Evolutionary conservation across 2,888 invertebrate genomes (phyloP), one percentile per base, ranked within the genome.

Genomic region (Xanthia togata): DNA sequence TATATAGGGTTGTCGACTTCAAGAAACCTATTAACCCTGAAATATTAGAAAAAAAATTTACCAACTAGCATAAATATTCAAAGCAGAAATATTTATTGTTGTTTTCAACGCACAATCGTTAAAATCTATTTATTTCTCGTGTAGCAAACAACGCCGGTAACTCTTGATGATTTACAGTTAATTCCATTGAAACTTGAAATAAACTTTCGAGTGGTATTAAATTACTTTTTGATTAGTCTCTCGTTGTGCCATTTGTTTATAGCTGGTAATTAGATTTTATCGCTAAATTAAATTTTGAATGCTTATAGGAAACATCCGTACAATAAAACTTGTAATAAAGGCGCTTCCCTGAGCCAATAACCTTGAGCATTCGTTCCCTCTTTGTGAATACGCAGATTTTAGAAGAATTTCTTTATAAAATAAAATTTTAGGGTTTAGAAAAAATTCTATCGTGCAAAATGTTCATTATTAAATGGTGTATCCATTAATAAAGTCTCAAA

Each of bases 171-270:
- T 86, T 84, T 80, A 84, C 78, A 78, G 81, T 76, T 80, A 78
- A 84, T 84, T 78, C 70, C 60, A 67, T 74, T 76, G 75, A 87
- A 88, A 86, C 82, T 87, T 83, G 73, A 77, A 85, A 78, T 86
- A 84, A 85, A 89, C 81, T 89, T 90, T 89, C 74, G 84, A 91
- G 88, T 86, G 87, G 87, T 89, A 88, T 91, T 91, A 90, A 91
- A 92, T 92, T 90, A 89, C 92, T 91, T 91, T 92, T 91, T 92
- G 91, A 92, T 93, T 91, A 88, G 87, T 84, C 86, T 87, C 77
- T 82, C 82, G 70, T 79, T 83, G 74, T 84, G 71, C 82, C 80
- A 80, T 86, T 88, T 87, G 80, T 88, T 80, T 87, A 83, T 76
- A 63, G 79, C 73, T 63, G 60, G 78, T 81, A 82, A 87, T 84